Percentiles rank a stretch among this genome's conserved stretches.
These are phyloP conservation scores for Halcyon malimbica DNA, from an alignment of 2,113 vertebrate species.

Conservation along the genomic window DNA sequence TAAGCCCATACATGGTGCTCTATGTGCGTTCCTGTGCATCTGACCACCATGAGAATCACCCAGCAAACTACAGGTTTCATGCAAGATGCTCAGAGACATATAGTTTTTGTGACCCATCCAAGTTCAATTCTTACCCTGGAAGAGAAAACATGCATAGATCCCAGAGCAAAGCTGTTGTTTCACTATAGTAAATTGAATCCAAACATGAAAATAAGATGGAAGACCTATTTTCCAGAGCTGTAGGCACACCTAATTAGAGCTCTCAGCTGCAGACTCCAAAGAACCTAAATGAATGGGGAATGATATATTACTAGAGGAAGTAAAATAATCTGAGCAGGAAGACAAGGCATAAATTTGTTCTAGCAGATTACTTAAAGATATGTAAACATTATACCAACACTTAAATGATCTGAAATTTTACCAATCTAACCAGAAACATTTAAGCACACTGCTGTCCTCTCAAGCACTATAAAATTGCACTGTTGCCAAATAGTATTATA, in stretches of 20 bases:
- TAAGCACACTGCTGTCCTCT: not conserved
- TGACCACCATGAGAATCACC: not conserved
- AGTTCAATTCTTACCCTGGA: not conserved
- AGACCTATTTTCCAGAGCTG: conserved; percentile 13
- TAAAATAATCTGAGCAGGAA: conserved; percentile 7
- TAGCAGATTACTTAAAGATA: not conserved
- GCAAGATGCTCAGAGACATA: not conserved
- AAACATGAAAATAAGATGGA: conserved; percentile 47
- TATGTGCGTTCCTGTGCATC: not conserved
- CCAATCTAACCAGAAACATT: not conserved
- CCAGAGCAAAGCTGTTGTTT: conserved; percentile 16
- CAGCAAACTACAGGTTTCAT: not conserved
- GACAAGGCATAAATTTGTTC: not conserved
- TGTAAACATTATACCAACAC: not conserved
- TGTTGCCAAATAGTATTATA: not conserved
- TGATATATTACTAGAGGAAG: not conserved
- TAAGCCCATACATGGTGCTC: not conserved
- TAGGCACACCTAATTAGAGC: conserved; percentile 38
- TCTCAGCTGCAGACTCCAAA: not conserved
- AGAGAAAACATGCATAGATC: conserved; percentile 23
- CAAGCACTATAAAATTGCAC: not conserved
- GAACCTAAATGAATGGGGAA: not conserved
- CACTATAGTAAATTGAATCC: conserved; percentile 9
- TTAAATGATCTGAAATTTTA: not conserved
- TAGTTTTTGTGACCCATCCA: not conserved